Base-by-base conservation (phyloP, 2,888 invertebrate genomes). In the Pemphredon lugubris region DNA sequence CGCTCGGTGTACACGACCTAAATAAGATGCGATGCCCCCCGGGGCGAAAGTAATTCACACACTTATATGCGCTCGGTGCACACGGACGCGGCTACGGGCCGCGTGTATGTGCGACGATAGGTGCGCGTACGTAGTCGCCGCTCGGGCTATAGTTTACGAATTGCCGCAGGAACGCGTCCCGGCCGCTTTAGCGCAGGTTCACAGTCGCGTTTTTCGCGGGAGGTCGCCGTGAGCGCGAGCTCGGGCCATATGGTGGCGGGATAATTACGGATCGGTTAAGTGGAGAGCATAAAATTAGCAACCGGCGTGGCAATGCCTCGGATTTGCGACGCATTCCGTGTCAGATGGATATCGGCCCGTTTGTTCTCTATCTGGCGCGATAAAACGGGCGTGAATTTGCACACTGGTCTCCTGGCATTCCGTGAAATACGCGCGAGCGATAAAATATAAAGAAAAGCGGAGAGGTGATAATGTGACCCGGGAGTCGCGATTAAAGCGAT, bases 11-110 rank as follows among this genome's bases (percentile, higher is more conserved):
- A 88, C 87, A 88, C 89, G 89, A 89, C 89, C 89, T 89, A 89
- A 89, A 89, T 89, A 89, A 89, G 89, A 89, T 88, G 88, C 89
- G 89, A 89, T 89, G 89, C 79, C 78, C 89, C 89, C 88, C 88
- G 84, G 87, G 88, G 89, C 88, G 86, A 89, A 89, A 89, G 89
- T 89, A 89, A 89, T 89, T 89, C 89, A 88, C 88, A 87, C 81
- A 79, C 77, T 77, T 78, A 81, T 66, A 73, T 77, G 32, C 44
- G 64, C 65, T n/a, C n/a, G n/a, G 37, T 37, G 59, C 57, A 55
- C 55, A 51, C 58, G 50, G 53, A 66, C 37, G 63, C 47, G 11
- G 14, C 9, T 18, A 57, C 53, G 54, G 20, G 67, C 13, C 39
- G 47, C 30, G 23, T 4, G 37, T 1, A 16, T n/a, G n/a, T 21